phyloP scores from a whole-genome alignment of 2,888 invertebrate species.

The Rhopalosiphum nymphaeae region DNA sequence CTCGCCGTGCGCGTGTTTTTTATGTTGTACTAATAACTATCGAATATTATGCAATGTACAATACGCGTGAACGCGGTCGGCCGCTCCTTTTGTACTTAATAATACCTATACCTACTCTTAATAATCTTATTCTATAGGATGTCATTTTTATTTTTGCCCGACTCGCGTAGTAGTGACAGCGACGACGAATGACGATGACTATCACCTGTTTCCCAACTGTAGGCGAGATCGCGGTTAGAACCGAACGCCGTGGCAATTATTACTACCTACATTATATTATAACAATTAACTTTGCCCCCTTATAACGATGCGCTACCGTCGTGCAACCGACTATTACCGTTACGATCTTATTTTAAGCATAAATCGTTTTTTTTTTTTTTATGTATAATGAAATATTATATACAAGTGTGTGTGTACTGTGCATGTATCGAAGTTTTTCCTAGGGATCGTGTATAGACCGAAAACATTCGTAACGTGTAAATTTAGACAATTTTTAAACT shows the following conservation, averaged over 20 bases:
- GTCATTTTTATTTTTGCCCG: not conserved
- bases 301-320: too few relatives aligned
- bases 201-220: not conserved
- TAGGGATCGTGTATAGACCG: slow-evolving; percentile 54
- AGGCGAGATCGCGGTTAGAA: not conserved
- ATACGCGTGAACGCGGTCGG: not conserved
- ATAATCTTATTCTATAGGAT: too few relatives aligned
- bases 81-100: slow-evolving; percentile 32
- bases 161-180: not conserved
- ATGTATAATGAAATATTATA: not conserved
- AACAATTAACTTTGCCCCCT: too few relatives aligned
- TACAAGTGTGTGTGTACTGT: not conserved
- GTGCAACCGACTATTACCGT: too few relatives aligned
- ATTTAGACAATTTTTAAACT: slow-evolving; percentile 58
- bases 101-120: too few relatives aligned
- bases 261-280: not conserved
- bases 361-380: not conserved
- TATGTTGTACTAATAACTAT: not conserved
- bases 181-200: not conserved
- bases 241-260: not conserved
- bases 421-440: not conserved
- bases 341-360: not conserved
- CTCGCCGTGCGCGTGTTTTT: not conserved
- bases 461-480: slow-evolving; percentile 46
- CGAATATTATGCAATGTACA: not conserved